Percentiles rank a stretch among this genome's conserved stretches.
Evolutionary conservation across 2,888 invertebrate genomes (phyloP).

Genomic region (Dendrolimus houi): DNA sequence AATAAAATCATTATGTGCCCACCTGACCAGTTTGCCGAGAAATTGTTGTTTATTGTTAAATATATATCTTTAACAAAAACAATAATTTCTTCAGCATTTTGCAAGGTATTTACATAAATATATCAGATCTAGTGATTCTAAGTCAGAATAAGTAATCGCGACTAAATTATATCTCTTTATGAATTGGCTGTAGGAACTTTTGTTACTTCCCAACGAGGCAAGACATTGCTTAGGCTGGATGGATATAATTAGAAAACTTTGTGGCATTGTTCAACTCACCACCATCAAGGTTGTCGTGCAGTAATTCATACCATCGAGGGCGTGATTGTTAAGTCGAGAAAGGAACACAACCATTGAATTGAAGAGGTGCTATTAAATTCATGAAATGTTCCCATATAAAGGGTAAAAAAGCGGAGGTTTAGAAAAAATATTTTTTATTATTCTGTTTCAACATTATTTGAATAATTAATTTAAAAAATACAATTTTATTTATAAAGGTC

Average conservation of each 20-base stretch:
- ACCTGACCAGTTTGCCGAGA: too few species aligned
- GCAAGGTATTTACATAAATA: neutral
- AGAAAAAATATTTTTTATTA: too few species aligned
- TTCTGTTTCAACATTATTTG: too few species aligned
- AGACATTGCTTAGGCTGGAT: slow-evolving; percentile 15
- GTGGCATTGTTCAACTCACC: slow-evolving; percentile 20
- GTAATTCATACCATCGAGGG: slow-evolving; percentile 9
- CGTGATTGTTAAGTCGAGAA: slow-evolving; percentile 13
- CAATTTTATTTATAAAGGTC: slow-evolving; percentile 4
- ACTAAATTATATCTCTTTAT: too few species aligned
- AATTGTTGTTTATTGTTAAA: too few species aligned
- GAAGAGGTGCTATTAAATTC: neutral
- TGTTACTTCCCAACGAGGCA: slow-evolving; percentile 24
- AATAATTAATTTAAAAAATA: neutral
- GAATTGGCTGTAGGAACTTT: slow-evolving; percentile 14
- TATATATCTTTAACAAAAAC: too few species aligned
- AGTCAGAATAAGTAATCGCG: too few species aligned
- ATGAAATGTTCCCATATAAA: too few species aligned
- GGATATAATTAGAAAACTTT: slow-evolving; percentile 22
- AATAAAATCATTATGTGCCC: too few species aligned
- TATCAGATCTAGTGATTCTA: too few species aligned
- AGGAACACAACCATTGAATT: slow-evolving; percentile 18
- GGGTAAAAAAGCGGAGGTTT: too few species aligned
- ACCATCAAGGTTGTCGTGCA: slow-evolving; percentile 18
- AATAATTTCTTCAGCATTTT: too few species aligned